Evolutionary conservation across 2,797 vertebrate species (phyloP).

Genomic region (Eidolon dupreanum): DNA sequence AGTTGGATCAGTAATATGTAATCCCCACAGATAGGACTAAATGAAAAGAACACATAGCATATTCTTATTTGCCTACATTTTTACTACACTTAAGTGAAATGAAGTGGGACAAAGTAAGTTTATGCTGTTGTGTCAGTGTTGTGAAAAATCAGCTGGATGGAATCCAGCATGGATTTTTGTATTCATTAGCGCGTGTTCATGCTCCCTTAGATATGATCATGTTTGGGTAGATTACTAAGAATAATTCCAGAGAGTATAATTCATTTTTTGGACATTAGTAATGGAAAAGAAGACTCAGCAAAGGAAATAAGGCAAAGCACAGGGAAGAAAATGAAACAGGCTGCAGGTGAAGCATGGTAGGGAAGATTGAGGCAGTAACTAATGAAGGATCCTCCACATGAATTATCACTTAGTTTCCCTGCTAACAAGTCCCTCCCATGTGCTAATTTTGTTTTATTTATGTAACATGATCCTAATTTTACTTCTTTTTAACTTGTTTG

Average conservation of each 20-base stretch:
- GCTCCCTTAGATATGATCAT: not conserved
- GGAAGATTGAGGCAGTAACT: not conserved
- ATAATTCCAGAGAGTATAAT: not conserved
- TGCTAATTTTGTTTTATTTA: not conserved
- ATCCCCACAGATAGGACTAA: not conserved
- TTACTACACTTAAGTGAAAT: not conserved
- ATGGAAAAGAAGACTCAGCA: not conserved
- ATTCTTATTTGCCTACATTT: not conserved
- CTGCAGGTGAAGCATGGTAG: rapidly evolving
- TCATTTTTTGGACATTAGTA: not conserved
- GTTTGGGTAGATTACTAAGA: not conserved
- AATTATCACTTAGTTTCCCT: not conserved
- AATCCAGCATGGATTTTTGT: not conserved
- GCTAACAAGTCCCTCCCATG: rapidly evolving
- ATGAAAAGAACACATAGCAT: not conserved
- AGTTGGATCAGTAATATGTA: not conserved
- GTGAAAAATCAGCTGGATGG: not conserved
- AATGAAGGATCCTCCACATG: not conserved
- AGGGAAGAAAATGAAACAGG: not conserved
- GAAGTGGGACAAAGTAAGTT: not conserved
- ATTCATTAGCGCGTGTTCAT: not conserved
- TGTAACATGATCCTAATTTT: not conserved
- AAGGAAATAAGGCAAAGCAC: not conserved
- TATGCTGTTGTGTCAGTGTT: not conserved
- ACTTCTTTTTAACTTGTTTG: not conserved